A percentile compares a stretch with the other conserved stretches of the same genome.
Evolutionary conservation across 2,888 invertebrate species (phyloP).

Genomic region (Cosmopolites sordidus): DNA sequence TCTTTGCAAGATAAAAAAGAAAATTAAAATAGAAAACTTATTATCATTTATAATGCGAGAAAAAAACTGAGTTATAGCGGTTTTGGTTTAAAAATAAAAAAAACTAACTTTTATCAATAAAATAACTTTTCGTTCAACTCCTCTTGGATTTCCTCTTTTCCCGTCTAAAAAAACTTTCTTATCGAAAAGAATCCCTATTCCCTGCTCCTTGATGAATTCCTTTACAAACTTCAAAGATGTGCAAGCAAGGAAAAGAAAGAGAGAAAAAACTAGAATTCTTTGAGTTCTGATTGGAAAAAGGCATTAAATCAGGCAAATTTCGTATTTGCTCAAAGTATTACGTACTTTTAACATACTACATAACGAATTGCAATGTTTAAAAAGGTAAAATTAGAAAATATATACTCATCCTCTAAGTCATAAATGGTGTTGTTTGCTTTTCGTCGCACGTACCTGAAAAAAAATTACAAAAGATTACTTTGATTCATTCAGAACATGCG

Average conservation of each 20-base stretch:
- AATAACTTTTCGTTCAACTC: neutral
- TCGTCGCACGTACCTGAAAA: no score
- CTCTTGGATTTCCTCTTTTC: neutral
- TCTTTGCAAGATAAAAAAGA: no score
- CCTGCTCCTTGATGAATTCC: conserved; percentile 16
- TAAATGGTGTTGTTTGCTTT: no score
- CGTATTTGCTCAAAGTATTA: conserved; percentile 10
- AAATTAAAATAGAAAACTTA: no score
- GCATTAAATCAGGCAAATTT: conserved; percentile 14
- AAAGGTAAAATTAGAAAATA: no score
- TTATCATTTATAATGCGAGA: no score
- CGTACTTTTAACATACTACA: conserved; percentile 5
- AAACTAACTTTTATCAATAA: conserved; percentile 1
- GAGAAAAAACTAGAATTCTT: conserved; percentile 13
- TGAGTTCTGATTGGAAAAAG: conserved; percentile 14
- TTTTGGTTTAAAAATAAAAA: neutral
- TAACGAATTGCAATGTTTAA: no score
- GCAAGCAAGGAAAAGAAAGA: conserved; percentile 7
- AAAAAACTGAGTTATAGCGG: no score
- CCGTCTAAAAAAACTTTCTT: conserved; percentile 13
- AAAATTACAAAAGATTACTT: no score
- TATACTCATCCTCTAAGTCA: no score
- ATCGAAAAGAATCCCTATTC: conserved; percentile 10
- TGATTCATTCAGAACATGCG: no score
- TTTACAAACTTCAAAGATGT: conserved; percentile 16